These are phyloP conservation scores for Melolontha melolontha DNA, from an alignment of 2,888 invertebrate species.

Conservation along the genomic window DNA sequence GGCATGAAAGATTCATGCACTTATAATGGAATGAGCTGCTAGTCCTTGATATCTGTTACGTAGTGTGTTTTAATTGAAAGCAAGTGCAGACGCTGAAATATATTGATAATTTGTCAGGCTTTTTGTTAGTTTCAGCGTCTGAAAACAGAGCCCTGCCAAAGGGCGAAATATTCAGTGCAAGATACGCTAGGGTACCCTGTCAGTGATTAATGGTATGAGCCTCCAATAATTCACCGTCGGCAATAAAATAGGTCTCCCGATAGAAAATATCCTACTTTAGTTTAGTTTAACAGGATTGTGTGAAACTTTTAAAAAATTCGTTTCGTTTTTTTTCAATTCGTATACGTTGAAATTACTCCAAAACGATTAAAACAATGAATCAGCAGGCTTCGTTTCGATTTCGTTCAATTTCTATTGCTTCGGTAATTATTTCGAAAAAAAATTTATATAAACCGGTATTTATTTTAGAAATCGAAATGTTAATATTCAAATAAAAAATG, in stretches of 20 bases:
- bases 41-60: neutral
- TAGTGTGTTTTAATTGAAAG: conserved; percentile 22
- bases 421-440: too few relatives aligned
- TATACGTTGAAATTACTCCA: too few relatives aligned
- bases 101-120: conserved; percentile 28
- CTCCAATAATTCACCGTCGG: conserved; percentile 9
- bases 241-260: conserved; percentile 5
- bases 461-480: too few relatives aligned
- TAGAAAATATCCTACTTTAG: conserved; percentile 1
- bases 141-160: conserved; percentile 25
- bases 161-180: neutral
- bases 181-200: too few relatives aligned
- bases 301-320: neutral
- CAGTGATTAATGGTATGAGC: conserved; percentile 17
- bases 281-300: neutral
- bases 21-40: neutral
- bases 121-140: conserved; percentile 27
- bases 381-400: too few relatives aligned
- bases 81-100: conserved; percentile 19
- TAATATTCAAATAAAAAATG: too few relatives aligned
- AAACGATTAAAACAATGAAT: too few relatives aligned
- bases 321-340: neutral
- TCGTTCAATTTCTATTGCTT: too few relatives aligned
- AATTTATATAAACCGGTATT: too few relatives aligned
- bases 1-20: neutral